Base-by-base conservation (phyloP, 2,113 vertebrate species). In the Phrynosoma platyrhinos region DNA sequence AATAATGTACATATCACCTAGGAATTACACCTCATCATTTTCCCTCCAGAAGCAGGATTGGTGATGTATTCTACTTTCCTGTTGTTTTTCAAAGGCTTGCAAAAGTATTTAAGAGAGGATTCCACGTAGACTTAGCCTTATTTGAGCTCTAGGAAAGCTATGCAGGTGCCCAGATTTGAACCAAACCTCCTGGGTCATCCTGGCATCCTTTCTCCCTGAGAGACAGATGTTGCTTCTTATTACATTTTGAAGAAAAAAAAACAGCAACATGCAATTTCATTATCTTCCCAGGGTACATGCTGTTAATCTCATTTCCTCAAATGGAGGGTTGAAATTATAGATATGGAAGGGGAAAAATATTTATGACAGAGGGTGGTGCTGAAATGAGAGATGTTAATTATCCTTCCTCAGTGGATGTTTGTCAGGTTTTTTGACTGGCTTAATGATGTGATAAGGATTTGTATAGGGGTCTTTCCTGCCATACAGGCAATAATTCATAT, bases 401-500 rank as follows among this genome's bases (percentile, higher is more conserved):
- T 88, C 62, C 72, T 83, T 77, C 80, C 58, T 83, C 42, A 12
- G 62, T 30, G 36, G 80, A 79, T 79, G 62, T 79, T 86, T 86
- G 84, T 86, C 75, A 68, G 58, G 69, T 83, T 78, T 47, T 78
- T 83, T 83, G 62, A 69, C 25, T 88, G n/a, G 30, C 32, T 83
- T 88, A 83, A 88, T 88, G 87, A 88, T 62, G 62, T 78, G 74
- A 83, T 88, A 71, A 78, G 74, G 74, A 78, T 83, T 78, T 77
- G 62, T 58, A 53, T 55, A 78, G 62, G 87, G 42, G 64, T 27
- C 75, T 55, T 83, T 58, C n/a, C 47, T 20, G n/a, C 55, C 42
- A 80, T 79, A 72, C n/a, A 1, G 32, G 66, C 47, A 53, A 69
- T 78, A 52, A 55, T 71, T 77, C 74, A 69, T 40, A n/a, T 9